Conservation (phyloP, 1,140 invertebrate species). For the Ceratina australensis region DNA sequence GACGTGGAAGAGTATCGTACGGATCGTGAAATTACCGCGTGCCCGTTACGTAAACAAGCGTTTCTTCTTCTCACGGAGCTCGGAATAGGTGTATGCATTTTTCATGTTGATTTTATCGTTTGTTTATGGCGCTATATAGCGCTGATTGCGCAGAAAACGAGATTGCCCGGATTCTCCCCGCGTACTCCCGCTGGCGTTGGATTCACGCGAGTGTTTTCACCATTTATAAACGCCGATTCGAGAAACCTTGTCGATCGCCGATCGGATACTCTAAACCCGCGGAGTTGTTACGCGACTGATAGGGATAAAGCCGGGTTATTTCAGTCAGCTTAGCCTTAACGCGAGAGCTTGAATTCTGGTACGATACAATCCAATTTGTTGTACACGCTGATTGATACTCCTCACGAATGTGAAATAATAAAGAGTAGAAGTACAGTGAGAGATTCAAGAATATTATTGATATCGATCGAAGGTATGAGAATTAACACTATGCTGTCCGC, state of each 20-base stretch:
- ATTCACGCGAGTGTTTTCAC: background rate
- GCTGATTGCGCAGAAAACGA: conserved; percentile 27
- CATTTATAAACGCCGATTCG: background rate
- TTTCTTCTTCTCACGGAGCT: background rate
- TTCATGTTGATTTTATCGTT: conserved; percentile 46
- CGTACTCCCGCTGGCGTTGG: background rate
- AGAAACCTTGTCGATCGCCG: background rate
- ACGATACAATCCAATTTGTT: no score
- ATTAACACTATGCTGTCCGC: no score
- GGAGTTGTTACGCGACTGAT: background rate
- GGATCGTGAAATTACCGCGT: conserved; percentile 28
- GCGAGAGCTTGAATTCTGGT: no score
- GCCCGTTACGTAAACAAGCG: conserved; percentile 43
- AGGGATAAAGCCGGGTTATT: no score
- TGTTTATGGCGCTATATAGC: conserved; percentile 32
- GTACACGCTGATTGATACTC: no score
- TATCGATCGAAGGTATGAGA: no score
- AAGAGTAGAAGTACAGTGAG: no score
- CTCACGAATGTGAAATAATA: no score
- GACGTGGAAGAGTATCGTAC: conserved; percentile 25
- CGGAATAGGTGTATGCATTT: conserved; percentile 28
- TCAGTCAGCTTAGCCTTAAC: background rate
- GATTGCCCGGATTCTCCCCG: background rate
- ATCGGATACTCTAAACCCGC: background rate
- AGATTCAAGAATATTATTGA: no score